phyloP scores from a whole-genome alignment of 1,140 invertebrate species.

The Procambarus virginalis region DNA sequence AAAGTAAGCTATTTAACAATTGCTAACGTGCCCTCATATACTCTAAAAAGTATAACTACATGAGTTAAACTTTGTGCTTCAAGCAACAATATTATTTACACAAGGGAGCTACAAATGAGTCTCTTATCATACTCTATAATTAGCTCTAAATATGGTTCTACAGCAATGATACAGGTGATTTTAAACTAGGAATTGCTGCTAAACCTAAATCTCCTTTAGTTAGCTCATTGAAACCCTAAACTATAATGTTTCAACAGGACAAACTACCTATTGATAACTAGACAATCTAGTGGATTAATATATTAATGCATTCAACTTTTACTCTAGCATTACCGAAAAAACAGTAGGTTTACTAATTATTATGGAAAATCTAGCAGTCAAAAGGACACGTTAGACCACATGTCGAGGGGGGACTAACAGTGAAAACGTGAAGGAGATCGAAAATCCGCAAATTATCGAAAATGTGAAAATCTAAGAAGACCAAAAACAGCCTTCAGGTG shows the following conservation, averaged over 20 bases:
- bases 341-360: slow-evolving; percentile 17
- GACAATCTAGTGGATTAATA: slow-evolving; percentile 23
- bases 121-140: slow-evolving; percentile 8
- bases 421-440: slow-evolving; percentile 43
- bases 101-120: slow-evolving; percentile 39
- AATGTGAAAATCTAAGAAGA: slow-evolving; percentile 57
- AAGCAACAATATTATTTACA: slow-evolving; percentile 46
- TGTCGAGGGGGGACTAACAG: slow-evolving; percentile 10
- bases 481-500: slow-evolving; percentile 53
- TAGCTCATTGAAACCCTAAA: slow-evolving; percentile 5
- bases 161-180: slow-evolving; percentile 27
- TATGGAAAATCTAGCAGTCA: slow-evolving; percentile 45
- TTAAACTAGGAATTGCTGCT: slow-evolving; percentile 37
- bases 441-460: slow-evolving; percentile 54
- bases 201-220: slow-evolving; percentile 39
- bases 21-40: slow-evolving; percentile 33
- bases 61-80: slow-evolving; percentile 27
- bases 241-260: slow-evolving; percentile 36
- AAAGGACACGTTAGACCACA: slow-evolving; percentile 6
- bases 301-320: slow-evolving; percentile 36
- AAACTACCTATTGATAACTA: slow-evolving; percentile 35
- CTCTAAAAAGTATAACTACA: slow-evolving; percentile 27
- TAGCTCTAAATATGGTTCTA: slow-evolving; percentile 27
- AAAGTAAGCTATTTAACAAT: slow-evolving; percentile 19
- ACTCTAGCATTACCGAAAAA: slow-evolving; percentile 44